Conservation (phyloP, 2,797 vertebrate species). For the Poeciliopsis presidionis region DNA sequence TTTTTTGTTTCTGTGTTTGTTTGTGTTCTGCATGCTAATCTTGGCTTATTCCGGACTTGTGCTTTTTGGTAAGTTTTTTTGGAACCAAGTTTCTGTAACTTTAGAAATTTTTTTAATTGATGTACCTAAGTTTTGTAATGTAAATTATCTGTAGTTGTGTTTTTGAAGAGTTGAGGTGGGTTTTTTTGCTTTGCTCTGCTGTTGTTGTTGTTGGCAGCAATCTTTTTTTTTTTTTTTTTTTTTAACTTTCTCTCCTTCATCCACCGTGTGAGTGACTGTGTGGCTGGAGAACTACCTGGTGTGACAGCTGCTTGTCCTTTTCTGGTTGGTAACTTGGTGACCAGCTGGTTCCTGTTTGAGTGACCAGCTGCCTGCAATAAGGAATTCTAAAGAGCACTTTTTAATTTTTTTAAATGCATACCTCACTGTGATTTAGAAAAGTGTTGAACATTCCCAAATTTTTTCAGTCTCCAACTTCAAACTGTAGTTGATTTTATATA, state of each 20-base stretch:
- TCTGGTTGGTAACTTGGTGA: slow-evolving; percentile 15
- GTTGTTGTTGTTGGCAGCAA: slow-evolving; percentile 21
- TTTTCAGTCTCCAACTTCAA: neutral
- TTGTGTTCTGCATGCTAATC: slow-evolving; percentile 98
- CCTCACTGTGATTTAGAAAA: neutral
- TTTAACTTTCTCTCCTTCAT: slow-evolving; percentile 37
- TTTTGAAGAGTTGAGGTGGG: slow-evolving; percentile 46
- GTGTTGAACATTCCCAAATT: neutral
- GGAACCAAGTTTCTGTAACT: slow-evolving; percentile 92
- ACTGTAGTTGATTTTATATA: neutral
- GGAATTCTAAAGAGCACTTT: slow-evolving; percentile 18
- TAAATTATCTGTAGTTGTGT: slow-evolving; percentile 45
- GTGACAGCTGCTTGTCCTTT: slow-evolving; percentile 8
- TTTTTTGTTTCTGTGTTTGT: slow-evolving; percentile 86
- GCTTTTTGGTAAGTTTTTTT: slow-evolving; percentile 99
- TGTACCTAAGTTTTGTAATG: slow-evolving; percentile 51
- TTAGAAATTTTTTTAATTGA: slow-evolving; percentile 77
- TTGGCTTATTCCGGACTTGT: slow-evolving; percentile 99
- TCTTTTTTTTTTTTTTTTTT: slow-evolving; percentile 17
- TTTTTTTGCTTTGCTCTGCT: slow-evolving; percentile 62
- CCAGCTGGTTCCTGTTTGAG: slow-evolving; percentile 9
- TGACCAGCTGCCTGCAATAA: slow-evolving; percentile 37
- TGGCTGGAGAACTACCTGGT: slow-evolving; percentile 32
- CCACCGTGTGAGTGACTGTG: slow-evolving; percentile 48
- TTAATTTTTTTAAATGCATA: neutral